phyloP scores from a whole-genome alignment of 1,140 invertebrate species.

The Nasonia vitripennis region DNA sequence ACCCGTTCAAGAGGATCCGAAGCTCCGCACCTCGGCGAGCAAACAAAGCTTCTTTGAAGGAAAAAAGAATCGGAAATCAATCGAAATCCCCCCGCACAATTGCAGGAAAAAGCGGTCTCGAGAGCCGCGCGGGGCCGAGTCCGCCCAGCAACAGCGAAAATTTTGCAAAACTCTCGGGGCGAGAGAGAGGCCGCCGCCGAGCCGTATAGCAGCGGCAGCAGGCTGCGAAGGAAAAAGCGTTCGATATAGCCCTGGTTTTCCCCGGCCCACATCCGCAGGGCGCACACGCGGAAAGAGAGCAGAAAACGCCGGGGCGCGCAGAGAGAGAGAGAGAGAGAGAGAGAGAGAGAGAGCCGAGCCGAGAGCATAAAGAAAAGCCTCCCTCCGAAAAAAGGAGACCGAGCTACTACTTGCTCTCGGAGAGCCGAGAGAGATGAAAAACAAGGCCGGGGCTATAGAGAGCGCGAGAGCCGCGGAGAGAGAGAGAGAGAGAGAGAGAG shows the following conservation, averaged over 20 bases:
- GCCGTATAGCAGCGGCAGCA: neutral
- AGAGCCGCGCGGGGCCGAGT: neutral
- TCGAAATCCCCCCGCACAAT: too few relatives aligned
- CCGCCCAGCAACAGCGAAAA: neutral
- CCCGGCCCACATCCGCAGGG: constrained; percentile 1
- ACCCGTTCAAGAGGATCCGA: too few relatives aligned
- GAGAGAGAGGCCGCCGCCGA: neutral
- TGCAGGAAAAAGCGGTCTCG: too few relatives aligned
- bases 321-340: neutral
- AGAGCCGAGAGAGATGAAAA: neutral
- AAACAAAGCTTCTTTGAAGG: too few relatives aligned
- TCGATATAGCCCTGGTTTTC: neutral
- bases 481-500: neutral
- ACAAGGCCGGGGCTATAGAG: neutral
- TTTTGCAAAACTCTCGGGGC: neutral
- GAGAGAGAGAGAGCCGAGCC: too few relatives aligned
- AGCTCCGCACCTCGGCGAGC: too few relatives aligned
- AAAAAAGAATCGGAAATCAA: too few relatives aligned
- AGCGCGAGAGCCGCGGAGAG: neutral
- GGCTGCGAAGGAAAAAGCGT: neutral
- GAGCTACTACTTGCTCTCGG: too few relatives aligned
- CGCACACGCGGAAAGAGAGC: neutral
- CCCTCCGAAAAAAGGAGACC: neutral
- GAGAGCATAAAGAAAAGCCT: constrained; percentile 22
- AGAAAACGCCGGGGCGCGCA: neutral